Evolutionary conservation across 1,140 invertebrate genomes (phyloP), one percentile per base, ranked within the genome.

Genomic region (Planococcus citri): DNA sequence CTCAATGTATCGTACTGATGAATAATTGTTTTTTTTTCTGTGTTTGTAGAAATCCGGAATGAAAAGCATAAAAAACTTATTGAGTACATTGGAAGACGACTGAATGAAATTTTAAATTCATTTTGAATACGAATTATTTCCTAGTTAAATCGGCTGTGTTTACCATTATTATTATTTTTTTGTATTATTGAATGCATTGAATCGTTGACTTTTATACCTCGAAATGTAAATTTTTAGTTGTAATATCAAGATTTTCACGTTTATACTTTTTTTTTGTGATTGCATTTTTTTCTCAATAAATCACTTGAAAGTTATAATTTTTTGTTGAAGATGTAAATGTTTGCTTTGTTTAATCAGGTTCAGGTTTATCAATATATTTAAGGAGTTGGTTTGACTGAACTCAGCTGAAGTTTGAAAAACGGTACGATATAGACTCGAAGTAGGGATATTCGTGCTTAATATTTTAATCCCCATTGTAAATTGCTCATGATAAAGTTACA

Each of bases 21-120:
- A 10, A 6, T 38, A 6, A 3, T 41, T 41, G 20, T 24, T 71
- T 72, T 71, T 51, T 9, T 69, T 71, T 71, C n/a, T 70, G 57
- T 68, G 64, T 37, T 69, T 70, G 27, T 61, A 73, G 72, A 73
- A 73, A 41, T 71, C 72, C 24, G 68, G 70, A 27, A 57, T 73
- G 17, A 57, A 68, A 64, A 71, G 68, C 41, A 57, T 73, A 2
- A 57, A 68, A 64, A 71, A 70, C 41, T 27, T 73, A 1, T 64
- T 24, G 2, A 58, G 17, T 22, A 22, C 4, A 20, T 21, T 64
- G 8, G 60, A 64, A 22, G 60, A 64, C 17, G 21, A 25, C 25
- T 64, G 60, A 64, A 58, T 51, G 4, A n/a, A 51, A 51, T n/a
- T 51, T 51, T 12, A 6, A 3, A 33, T 33, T 33, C 12, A 33